These are phyloP conservation scores for Malurus melanocephalus DNA, from an alignment of 2,113 vertebrate genomes.

Conservation along the genomic window DNA sequence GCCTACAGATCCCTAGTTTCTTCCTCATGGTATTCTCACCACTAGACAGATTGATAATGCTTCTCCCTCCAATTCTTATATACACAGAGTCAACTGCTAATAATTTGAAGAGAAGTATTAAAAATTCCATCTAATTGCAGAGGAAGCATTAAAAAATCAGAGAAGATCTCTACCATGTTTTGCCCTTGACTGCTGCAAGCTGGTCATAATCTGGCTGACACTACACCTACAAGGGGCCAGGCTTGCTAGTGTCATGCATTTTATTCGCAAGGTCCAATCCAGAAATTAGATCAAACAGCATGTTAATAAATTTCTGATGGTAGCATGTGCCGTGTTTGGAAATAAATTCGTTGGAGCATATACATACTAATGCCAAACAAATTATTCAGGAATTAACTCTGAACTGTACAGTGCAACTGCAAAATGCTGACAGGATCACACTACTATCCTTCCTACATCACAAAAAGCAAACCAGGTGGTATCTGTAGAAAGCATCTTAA, in stretches of 20 bases:
- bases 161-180: neutral
- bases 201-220: neutral
- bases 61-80: neutral
- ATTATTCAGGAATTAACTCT: neutral
- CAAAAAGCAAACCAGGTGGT: slow-evolving; percentile 5
- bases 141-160: neutral
- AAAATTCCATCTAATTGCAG: neutral
- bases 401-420: neutral
- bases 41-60: neutral
- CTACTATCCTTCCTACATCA: neutral
- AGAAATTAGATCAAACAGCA: neutral
- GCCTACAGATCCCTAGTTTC: neutral
- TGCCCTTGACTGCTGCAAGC: neutral
- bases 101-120: neutral
- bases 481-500: slow-evolving; percentile 31
- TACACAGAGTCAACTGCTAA: neutral
- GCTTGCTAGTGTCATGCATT: neutral
- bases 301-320: neutral
- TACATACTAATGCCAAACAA: neutral
- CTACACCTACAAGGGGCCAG: neutral
- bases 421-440: neutral
- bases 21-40: neutral
- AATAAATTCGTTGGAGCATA: neutral
- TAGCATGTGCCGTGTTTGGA: neutral
- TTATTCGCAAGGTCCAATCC: neutral